These are phyloP conservation scores for Biston betularia DNA, from an alignment of 2,888 invertebrate genomes.

Conservation along the genomic window DNA sequence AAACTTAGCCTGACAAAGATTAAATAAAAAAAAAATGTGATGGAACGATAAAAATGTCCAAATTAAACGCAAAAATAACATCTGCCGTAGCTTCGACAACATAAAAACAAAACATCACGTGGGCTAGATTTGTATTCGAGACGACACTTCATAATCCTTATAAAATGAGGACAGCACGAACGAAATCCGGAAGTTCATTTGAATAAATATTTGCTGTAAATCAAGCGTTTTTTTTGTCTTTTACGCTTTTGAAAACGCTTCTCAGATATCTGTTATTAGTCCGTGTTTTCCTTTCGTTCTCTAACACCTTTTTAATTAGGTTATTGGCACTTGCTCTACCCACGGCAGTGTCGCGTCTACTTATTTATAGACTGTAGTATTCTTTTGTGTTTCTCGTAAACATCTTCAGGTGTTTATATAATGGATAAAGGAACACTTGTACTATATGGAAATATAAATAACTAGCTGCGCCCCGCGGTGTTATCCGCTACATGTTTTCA, in stretches of 20 bases:
- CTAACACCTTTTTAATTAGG: constrained; percentile 39
- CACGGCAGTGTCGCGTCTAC: constrained; percentile 35
- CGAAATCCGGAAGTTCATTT: constrained; percentile 14
- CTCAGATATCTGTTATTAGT: constrained; percentile 15
- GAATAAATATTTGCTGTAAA: constrained; percentile 1
- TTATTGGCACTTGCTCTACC: constrained; percentile 41
- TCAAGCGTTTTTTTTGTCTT: constrained; percentile 18
- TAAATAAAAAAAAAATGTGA: no score
- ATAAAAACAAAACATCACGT: constrained; percentile 17
- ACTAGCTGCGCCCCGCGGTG: no score
- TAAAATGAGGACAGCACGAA: constrained; percentile 16
- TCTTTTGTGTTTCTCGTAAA: constrained; percentile 8
- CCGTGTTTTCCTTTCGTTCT: constrained; percentile 16
- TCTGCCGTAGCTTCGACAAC: constrained; percentile 3
- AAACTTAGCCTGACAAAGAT: no score
- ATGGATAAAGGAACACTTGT: no score
- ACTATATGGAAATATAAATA: no score
- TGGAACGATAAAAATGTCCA: not conserved
- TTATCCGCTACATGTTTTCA: no score
- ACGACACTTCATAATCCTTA: constrained; percentile 22
- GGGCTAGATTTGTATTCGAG: constrained; percentile 17
- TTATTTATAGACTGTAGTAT: constrained; percentile 23
- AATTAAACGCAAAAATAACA: constrained; percentile 4
- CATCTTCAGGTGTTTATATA: constrained; percentile 22
- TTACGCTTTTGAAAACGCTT: not conserved